Percentiles rank a stretch among this genome's conserved stretches.
Conservation (phyloP, 2,797 vertebrate species). For the Siniperca obscura region DNA sequence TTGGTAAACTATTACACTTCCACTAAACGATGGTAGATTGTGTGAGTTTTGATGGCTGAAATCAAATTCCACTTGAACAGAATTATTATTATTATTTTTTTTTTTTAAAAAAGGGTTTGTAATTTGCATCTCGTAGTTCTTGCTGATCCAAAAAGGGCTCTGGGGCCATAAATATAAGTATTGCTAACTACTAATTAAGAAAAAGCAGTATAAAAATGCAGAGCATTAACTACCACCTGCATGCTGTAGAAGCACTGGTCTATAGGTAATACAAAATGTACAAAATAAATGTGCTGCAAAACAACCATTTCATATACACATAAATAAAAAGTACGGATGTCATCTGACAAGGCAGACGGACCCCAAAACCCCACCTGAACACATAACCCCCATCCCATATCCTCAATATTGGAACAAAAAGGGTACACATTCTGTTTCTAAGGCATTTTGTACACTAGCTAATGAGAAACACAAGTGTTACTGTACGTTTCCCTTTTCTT, state of each 20-base stretch:
- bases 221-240: constrained; percentile 79
- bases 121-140: constrained; percentile 69
- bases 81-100: constrained; percentile 48
- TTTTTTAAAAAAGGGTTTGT: constrained; percentile 49
- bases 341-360: constrained; percentile 68
- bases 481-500: constrained; percentile 64
- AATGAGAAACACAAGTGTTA: constrained; percentile 65
- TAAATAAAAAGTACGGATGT: constrained; percentile 81
- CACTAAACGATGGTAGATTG: constrained; percentile 20
- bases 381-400: constrained; percentile 16
- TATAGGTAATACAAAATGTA: constrained; percentile 85
- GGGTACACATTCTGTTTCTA: constrained; percentile 80
- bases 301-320: constrained; percentile 79
- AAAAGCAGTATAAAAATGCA: constrained; percentile 85
- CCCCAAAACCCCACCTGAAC: constrained; percentile 47
- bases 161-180: constrained; percentile 72
- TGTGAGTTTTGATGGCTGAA: constrained; percentile 32
- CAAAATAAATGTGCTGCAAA: constrained; percentile 83
- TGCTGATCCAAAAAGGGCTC: constrained; percentile 51
- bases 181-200: constrained; percentile 80
- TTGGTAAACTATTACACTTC: constrained; percentile 30
- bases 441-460: constrained; percentile 81
- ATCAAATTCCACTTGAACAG: constrained; percentile 61
- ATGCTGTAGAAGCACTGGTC: constrained; percentile 87
- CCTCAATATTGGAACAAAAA: constrained; percentile 41